Percentiles rank a stretch among this genome's conserved stretches.
These are phyloP conservation scores for Molossus molossus DNA, from an alignment of 2,797 vertebrate genomes.

Conservation along the genomic window DNA sequence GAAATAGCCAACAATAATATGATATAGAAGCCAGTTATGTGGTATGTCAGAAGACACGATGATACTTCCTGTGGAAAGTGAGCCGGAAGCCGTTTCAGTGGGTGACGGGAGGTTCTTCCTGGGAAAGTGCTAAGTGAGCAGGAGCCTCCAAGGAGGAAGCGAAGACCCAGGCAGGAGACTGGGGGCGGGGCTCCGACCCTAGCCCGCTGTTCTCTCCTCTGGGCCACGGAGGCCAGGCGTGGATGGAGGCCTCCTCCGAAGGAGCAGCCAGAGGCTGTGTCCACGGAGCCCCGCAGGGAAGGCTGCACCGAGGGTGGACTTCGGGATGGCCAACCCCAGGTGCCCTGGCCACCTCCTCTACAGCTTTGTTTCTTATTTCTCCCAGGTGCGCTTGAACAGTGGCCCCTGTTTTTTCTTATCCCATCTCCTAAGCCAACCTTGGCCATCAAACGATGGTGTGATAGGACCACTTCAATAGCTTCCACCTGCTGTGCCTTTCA, in stretches of 20 bases:
- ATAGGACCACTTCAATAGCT: neutral
- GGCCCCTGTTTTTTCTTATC: neutral
- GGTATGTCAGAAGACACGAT: neutral
- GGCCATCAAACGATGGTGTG: neutral
- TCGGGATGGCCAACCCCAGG: neutral
- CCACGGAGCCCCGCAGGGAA: no score
- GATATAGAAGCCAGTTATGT: neutral
- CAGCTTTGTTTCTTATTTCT: neutral
- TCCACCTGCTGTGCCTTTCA: constrained; percentile 5
- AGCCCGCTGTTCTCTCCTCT: neutral
- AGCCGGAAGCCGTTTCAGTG: neutral
- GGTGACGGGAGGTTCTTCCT: neutral
- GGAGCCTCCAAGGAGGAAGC: neutral
- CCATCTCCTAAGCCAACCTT: neutral
- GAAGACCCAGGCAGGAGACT: neutral
- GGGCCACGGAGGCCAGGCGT: neutral
- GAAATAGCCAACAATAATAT: neutral
- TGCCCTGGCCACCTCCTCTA: neutral
- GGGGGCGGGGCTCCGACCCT: neutral
- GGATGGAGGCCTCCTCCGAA: neutral
- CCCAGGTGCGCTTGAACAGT: neutral
- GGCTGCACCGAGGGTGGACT: neutral
- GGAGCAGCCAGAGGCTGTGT: neutral
- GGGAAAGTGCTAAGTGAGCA: neutral
- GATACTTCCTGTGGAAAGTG: neutral